Percentiles rank a stretch among this genome's conserved stretches.
Evolutionary conservation across 2,797 vertebrate species (phyloP).

Genomic region (Pangasius sanitwongsei): DNA sequence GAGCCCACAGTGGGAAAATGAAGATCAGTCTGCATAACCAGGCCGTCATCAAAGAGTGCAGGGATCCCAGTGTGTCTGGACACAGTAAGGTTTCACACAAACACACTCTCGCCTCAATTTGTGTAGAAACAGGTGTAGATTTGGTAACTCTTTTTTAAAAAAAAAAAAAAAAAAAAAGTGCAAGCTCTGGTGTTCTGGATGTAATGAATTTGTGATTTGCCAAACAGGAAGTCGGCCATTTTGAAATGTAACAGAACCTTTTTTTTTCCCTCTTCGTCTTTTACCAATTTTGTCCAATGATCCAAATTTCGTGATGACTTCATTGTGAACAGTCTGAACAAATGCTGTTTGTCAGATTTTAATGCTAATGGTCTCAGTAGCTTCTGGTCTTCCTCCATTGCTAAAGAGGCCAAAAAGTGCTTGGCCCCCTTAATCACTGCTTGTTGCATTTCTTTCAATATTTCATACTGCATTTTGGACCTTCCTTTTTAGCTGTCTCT

Average conservation of each 20-base stretch:
- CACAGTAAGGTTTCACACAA: constrained; percentile 76
- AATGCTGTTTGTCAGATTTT: background rate
- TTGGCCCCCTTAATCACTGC: background rate
- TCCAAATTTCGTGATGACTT: background rate
- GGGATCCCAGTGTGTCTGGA: constrained; percentile 82
- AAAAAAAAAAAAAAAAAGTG: background rate
- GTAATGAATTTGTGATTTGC: background rate
- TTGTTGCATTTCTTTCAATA: background rate
- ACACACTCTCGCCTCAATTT: background rate
- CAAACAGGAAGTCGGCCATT: background rate
- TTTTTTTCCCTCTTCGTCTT: background rate
- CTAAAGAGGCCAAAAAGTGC: background rate
- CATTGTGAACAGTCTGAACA: background rate
- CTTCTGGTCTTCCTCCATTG: background rate
- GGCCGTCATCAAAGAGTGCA: constrained; percentile 86
- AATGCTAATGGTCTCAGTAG: background rate
- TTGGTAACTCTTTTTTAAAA: background rate
- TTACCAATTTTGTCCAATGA: too few species aligned
- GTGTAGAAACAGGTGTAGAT: background rate
- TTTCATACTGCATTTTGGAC: too few species aligned
- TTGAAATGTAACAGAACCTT: background rate
- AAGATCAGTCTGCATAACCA: constrained; percentile 82
- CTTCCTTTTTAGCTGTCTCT: background rate
- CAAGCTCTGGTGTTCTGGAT: background rate
- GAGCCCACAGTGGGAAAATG: constrained; percentile 87